Evolutionary conservation across 2,888 invertebrate species (phyloP), one percentile per base, ranked within the genome.

Genomic region (Sussaba pulchella): DNA sequence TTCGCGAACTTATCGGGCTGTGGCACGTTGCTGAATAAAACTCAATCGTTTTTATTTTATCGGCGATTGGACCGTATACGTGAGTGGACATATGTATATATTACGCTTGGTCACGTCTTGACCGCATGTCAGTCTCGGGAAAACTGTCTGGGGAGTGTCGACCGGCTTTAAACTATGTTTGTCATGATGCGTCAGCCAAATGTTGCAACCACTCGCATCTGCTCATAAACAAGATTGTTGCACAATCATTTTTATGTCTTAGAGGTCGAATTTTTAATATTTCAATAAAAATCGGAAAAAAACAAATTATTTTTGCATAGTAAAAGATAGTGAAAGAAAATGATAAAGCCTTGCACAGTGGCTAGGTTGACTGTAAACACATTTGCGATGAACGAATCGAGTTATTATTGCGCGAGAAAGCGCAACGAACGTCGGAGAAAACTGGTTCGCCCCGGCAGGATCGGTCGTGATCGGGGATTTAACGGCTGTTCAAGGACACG

Each of bases 401-500:
- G 70, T 69, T 73, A 66, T 75, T 75, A 59, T 66, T 64, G 59
- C 59, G 74, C 61, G 39, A 59, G 74, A 41, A 66, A 59, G 59
- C 72, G 59, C 24, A 50, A 31, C 70, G 69, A 61, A 70, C 19
- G 54, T 54, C 64, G 59, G 45, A 66, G 66, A n/a, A n/a, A 79
- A 79, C 75, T 71, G 79, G 74, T 79, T 79, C 61, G 71, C 59
- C 41, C 43, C 52, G 36, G 50, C 21, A 41, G 52, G 17, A n/a
- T 67, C 52, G 9, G 9, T 50, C n/a, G n/a, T 24, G 39, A 43
- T n/a, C 54, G 54, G 69, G 43, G 45, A 31, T 70, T 79, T 36
- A 59, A 57, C 74, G 74, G 74, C 57, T 74, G 70, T 74, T 79
- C 79, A 79, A 79, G 74, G 79, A n/a, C n/a, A 70, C 79, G 74